A percentile compares a stretch with the other conserved stretches of the same genome.
These are phyloP conservation scores for Papilio dardanus DNA, from an alignment of 1,140 invertebrate genomes.

Conservation along the genomic window DNA sequence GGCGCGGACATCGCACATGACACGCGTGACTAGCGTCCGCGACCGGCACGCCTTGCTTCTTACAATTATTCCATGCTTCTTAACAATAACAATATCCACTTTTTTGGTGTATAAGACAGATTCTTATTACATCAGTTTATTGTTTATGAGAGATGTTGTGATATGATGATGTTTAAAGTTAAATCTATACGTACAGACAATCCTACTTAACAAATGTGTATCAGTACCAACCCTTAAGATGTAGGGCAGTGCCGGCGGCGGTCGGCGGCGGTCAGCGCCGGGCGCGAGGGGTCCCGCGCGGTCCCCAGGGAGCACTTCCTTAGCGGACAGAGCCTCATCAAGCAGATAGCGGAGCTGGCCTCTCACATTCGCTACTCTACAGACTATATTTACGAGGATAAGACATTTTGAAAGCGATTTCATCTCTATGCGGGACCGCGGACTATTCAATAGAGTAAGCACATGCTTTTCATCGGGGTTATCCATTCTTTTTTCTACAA, in stretches of 20 bases:
- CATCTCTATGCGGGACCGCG: background rate
- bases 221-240: slow-evolving; percentile 46
- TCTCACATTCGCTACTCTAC: background rate
- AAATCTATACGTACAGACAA: slow-evolving; percentile 22
- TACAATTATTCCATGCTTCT: background rate
- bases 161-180: no score
- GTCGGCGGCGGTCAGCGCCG: slow-evolving; percentile 45
- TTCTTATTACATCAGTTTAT: no score
- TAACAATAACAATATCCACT: background rate
- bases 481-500: background rate
- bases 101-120: no score
- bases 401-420: background rate
- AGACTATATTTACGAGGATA: background rate
- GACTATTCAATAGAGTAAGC: background rate
- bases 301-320: slow-evolving; percentile 60
- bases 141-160: no score
- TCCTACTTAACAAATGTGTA: slow-evolving; percentile 40
- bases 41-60: background rate
- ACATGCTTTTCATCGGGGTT: background rate
- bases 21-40: slow-evolving; percentile 44
- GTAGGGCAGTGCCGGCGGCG: slow-evolving; percentile 36
- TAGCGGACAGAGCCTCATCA: slow-evolving; percentile 50
- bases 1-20: background rate
- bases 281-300: slow-evolving; percentile 62
- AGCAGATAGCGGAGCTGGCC: background rate